Conservation (phyloP, 2,888 invertebrate genomes). For the Hydrotaea cyrtoneurina region DNA sequence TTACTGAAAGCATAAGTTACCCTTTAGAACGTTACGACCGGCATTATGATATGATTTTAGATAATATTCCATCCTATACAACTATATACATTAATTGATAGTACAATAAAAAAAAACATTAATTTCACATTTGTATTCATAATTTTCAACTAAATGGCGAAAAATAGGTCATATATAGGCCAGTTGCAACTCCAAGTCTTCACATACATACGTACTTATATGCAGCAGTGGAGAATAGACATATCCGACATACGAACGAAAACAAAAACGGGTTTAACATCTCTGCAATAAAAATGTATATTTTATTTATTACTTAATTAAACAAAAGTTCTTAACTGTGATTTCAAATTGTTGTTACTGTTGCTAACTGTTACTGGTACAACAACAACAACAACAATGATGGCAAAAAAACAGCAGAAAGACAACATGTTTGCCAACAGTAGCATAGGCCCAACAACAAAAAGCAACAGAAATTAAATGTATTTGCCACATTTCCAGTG, state of each 20-base stretch:
- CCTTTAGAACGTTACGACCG: no score
- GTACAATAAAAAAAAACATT: no score
- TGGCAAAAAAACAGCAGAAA: background rate
- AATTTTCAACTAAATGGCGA: no score
- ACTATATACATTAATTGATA: no score
- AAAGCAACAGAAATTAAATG: background rate
- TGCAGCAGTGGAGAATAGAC: conserved; percentile 4
- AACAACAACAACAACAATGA: background rate
- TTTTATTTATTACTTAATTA: conserved; percentile 71
- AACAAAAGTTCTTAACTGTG: conserved; percentile 68
- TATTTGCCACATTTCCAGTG: background rate
- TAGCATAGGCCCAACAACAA: background rate
- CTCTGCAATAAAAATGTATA: conserved; percentile 59
- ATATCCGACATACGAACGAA: conserved; percentile 7
- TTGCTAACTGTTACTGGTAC: conserved; percentile 8
- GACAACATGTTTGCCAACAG: background rate
- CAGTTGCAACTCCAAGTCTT: background rate
- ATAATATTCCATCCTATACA: no score
- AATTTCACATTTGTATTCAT: no score
- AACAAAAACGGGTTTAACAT: conserved; percentile 40
- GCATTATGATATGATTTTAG: no score
- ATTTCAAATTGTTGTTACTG: conserved; percentile 50
- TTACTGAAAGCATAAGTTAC: no score
- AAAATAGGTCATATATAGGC: no score
- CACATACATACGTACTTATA: background rate